Conservation (phyloP, 2,113 vertebrate species). For the Calidris pygmaea region DNA sequence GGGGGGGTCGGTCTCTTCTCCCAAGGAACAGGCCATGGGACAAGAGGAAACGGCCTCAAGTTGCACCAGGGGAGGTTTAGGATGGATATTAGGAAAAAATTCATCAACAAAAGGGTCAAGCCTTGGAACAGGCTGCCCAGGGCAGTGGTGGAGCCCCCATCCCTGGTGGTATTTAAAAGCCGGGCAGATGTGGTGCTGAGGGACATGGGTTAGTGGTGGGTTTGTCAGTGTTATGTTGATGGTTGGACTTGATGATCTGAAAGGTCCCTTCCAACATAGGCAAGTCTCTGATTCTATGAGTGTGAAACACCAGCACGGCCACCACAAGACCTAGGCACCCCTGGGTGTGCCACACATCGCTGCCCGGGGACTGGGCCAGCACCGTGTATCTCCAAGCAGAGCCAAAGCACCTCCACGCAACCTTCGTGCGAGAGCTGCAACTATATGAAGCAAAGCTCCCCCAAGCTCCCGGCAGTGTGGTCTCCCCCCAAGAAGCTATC, state of each 20-base stretch:
- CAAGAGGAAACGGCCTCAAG: background rate
- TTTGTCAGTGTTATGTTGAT: background rate
- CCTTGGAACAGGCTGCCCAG: background rate
- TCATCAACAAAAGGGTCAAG: background rate
- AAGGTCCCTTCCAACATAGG: background rate
- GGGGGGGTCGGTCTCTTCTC: background rate
- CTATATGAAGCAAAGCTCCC: background rate
- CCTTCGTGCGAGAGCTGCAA: background rate
- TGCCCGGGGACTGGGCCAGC: background rate
- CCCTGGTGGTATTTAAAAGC: background rate
- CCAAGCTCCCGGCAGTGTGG: fast-evolving
- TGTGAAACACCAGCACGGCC: background rate
- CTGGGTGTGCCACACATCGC: background rate
- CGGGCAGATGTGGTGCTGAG: background rate
- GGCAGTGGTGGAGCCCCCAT: background rate
- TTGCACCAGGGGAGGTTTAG: background rate
- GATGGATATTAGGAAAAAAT: background rate
- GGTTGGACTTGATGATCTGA: too few species aligned
- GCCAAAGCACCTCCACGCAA: background rate
- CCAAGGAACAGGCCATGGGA: background rate
- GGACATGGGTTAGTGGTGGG: background rate
- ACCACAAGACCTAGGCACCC: background rate
- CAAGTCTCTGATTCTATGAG: background rate
- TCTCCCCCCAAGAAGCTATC: too few species aligned
- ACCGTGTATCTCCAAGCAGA: background rate